These are phyloP conservation scores for Mionectes macconnelli DNA, from an alignment of 2,113 vertebrate genomes.

Conservation along the genomic window DNA sequence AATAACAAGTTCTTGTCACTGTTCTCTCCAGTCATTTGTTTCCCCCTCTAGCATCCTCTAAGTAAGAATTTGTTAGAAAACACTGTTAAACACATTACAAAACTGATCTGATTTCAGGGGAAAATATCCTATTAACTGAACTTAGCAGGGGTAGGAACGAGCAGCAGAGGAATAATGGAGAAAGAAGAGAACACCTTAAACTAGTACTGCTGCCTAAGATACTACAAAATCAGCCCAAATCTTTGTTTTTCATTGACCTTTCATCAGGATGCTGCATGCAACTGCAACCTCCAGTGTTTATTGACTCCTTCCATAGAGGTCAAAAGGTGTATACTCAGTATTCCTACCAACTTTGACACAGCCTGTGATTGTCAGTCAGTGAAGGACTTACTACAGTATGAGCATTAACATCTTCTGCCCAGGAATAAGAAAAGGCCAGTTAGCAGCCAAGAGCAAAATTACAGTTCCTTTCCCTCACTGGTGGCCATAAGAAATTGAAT, in stretches of 20 bases:
- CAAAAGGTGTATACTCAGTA: neutral
- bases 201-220: neutral
- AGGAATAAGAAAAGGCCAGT: neutral
- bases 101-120: neutral
- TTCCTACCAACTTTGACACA: neutral
- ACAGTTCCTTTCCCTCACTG: neutral
- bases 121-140: neutral
- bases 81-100: neutral
- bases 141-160: neutral
- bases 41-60: neutral
- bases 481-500: neutral
- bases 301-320: neutral
- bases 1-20: neutral
- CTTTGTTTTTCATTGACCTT: neutral
- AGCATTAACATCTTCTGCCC: neutral
- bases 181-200: neutral
- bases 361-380: neutral
- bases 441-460: neutral
- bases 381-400: neutral
- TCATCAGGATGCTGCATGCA: neutral
- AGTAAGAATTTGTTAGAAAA: neutral
- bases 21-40: neutral
- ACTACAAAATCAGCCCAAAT: neutral
- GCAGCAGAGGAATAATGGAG: neutral
- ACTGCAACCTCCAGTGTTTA: neutral